Base-by-base conservation (phyloP, 2,797 vertebrate species). In the Pangasius sanitwongsei region DNA sequence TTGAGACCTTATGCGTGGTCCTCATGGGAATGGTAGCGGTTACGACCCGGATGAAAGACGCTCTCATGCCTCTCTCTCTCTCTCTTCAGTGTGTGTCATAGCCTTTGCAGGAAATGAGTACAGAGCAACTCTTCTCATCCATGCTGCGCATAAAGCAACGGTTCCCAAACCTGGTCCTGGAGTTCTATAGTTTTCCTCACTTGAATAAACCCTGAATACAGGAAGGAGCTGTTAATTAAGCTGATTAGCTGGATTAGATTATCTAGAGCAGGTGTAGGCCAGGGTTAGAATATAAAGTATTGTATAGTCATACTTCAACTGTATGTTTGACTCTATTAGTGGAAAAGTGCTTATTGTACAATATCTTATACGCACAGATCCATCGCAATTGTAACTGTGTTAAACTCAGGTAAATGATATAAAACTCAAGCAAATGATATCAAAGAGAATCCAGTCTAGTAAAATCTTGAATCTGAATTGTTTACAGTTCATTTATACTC, bases 1-100 rank as follows among this genome's bases (percentile, higher is more conserved):
- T 95, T 93, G 90, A 93, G 94, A 93, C 93, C 90, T 89, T 87
- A 91, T 86, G 67, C 63, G 86, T 74, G 59, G 87, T 85, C 81
- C 89, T 90, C 85, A 80, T 37, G 90, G 83, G 85, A 91, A 88
- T 87, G 69, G 88, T 89, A 86, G 88, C 87, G 65, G 85, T 88
- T 86, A 85, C 78, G 91, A 93, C 92, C 90, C 86, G 89, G 84
- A 88, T 85, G 81, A 91, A 86, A 31, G 55, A 63, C 34, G 28
- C 48, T 48, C 65, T 53, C 63, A 81, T 63, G 25, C 88, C 25
- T 55, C 67, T 25, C 20, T 23, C 55, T n/a, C 15, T 70, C 15
- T 41, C 41, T 78, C 59, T 78, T 1, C 20, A 48, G 25, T 1
- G 61, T 59, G n/a, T 86, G 72, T 88, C 70, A 63, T 75, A 89